Evolutionary conservation across 2,888 invertebrate species (phyloP), one percentile per base, ranked within the genome.

Genomic region (Macroteleia sp.): DNA sequence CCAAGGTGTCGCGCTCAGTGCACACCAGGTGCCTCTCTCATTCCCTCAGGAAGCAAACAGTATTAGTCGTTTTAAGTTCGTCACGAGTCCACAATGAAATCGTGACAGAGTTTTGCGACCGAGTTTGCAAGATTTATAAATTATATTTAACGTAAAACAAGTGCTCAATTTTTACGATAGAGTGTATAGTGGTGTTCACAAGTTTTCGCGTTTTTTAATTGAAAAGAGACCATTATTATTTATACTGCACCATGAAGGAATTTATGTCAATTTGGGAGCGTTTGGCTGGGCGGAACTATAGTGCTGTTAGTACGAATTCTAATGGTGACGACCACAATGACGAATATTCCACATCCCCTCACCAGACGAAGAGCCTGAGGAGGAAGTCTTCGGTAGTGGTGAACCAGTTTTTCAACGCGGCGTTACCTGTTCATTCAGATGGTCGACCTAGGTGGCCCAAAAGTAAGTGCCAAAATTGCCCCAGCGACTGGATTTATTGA

Each of bases 191-290:
- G 41, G 41, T 50, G 41, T 34, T 34, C 3, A 6, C 39, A 56
- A 34, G 41, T 16, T 28, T 17, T 19, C 19, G 44, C 25, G 6
- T 5, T 25, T 6, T 25, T 3, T 25, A 30, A 4, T 4, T 10
- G 8, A 30, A 30, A 41, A 41, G 17, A 8, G 16, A 17, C 39
- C 17, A 6, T 10, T 44, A n/a, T 8, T 0, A 8, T 9, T 8
- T 42, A 0, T 12, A 5, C 20, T 9, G n/a, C 16, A 36, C 22
- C 12, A 95, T 95, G 95, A 95, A 95, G 91, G 95, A 95, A 82
- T 88, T 95, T 14, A 91, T 92, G 81, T 93, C 93, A 90, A 93
- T 94, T 81, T 95, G 93, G 93, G 92, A 91, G 54, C 90, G 91
- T 25, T 89, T 93, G 30, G 88, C 94, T 48, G 92, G 93, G 2